Evolutionary conservation across 2,113 vertebrate genomes (phyloP), one percentile per base, ranked within the genome.

Genomic region (Trichechus manatus): DNA sequence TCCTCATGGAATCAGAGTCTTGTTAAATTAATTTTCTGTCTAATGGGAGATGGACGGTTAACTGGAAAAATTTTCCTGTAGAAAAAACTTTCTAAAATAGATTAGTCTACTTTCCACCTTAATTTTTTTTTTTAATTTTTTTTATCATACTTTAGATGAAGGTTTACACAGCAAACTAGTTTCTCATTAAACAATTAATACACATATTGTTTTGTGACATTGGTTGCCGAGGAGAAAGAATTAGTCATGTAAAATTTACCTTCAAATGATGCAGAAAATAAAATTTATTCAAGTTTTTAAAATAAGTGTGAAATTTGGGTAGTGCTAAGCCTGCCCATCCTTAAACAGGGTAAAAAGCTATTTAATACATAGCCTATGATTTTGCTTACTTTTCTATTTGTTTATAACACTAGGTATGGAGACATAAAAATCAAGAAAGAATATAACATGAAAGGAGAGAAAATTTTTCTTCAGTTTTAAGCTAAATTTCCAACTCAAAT

Each of bases 241-340:
- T 1, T 39, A 3, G 17, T 29, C 20, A 33, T 56, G 1, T 22
- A 56, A 86, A 74, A 80, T 44, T 63, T 85, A 86, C 75, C 81
- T 94, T 91, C 39, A 75, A 64, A 63, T 68, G 39, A 91, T 7
- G 10, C 3, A 31, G 19, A 25, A 86, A 87, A 72, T 56, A 87
- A 93, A 87, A 87, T 25, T 13, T n/a, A 66, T 53, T 96, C 39
- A 75, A 59, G 44, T 27, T 90, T 86, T 79, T 94, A 53, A 66
- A 79, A 20, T 85, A 84, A 93, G 27, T 70, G 44, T 63, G 61
- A 81, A 80, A 70, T 50, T 2, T 39, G n/a, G 15, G n/a, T 61
- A 89, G 31, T n/a, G 85, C 59, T 80, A 68, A 72, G 23, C 29
- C 77, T 23, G 44, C 25, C 68, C 1, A 81, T 36, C 81, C 23